Conservation (phyloP, 2,888 invertebrate species). For the Molorchus minor region DNA sequence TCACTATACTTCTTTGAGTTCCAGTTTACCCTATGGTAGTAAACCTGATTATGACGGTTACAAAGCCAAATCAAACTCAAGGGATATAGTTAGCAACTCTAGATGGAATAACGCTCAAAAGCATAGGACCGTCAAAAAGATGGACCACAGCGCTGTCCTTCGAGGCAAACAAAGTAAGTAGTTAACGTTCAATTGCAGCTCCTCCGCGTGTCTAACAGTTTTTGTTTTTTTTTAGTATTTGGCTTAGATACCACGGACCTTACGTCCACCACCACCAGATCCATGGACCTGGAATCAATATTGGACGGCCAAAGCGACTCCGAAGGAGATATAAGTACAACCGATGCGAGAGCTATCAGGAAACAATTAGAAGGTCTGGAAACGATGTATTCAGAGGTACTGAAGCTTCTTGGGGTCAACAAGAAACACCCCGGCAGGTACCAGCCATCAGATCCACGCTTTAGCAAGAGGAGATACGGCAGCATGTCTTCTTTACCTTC, state of each 20-base stretch:
- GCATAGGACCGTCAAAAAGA: constrained; percentile 64
- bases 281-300: constrained; percentile 80
- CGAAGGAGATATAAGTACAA: constrained; percentile 79
- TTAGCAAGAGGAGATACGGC: constrained; percentile 70
- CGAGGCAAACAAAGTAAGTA: constrained; percentile 71
- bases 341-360: constrained; percentile 80
- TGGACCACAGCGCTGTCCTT: constrained; percentile 64
- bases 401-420: constrained; percentile 71
- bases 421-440: constrained; percentile 61
- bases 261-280: constrained; percentile 81
- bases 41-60: constrained; percentile 69
- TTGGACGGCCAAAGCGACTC: constrained; percentile 74
- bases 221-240: constrained; percentile 66
- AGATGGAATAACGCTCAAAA: constrained; percentile 64
- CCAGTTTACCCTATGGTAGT: constrained; percentile 72
- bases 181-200: not conserved
- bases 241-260: constrained; percentile 78
- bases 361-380: constrained; percentile 84
- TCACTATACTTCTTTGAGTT: too few species aligned
- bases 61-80: constrained; percentile 58
- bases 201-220: not conserved
- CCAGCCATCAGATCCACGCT: constrained; percentile 67
- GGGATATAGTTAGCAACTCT: constrained; percentile 49
- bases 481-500: constrained; percentile 86
- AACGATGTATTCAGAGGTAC: constrained; percentile 87